Base-by-base conservation (phyloP, 1,140 invertebrate species). In the Monochamus saltuarius region DNA sequence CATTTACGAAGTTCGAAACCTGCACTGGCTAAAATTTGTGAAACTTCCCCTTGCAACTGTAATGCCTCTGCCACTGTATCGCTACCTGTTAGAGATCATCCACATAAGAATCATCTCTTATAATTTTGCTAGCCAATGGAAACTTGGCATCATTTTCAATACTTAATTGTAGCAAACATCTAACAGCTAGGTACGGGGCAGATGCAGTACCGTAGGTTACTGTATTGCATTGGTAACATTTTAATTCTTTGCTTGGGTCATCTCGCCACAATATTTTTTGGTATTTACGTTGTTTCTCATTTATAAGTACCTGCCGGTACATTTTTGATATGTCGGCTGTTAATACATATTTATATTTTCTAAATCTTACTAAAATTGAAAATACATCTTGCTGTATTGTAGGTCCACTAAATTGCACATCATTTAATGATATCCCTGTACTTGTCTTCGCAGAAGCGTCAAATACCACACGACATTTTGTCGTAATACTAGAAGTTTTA, bases 31-130 rank as follows among this genome's bases (percentile, higher is more conserved):
- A 74, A 47, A 19, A 72, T 17, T 0, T 46, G 35, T 0, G n/a
- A 50, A 22, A 71, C 11, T 36, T 73, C 53, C 19, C 56, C 49
- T 45, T 53, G 43, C 16, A 55, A 52, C 19, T n/a, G 19, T 14
- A 49, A 42, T 6, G 55, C 9, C 10, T 49, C 17, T 39, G 62
- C 39, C n/a, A 68, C 7, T 35, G 14, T 53, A 54, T 79, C 56
- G n/a, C 60, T 42, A 1, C 77, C 75, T 0, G 74, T 74, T 6
- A 79, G 40, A 80, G 19, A 66, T 82, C 79, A 67, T 82, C 80
- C 1, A 81, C 74, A 50, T 80, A 81, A 56, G 80, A 77, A 71
- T 80, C 74, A 0, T 40, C 59, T 36, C 59, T 43, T 6, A 78
- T 72, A 3, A 75, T 67, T 8, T 66, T 37, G 10, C 59, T 43